phyloP scores from a whole-genome alignment of 1,140 invertebrate species.

The Argopecten irradians region DNA sequence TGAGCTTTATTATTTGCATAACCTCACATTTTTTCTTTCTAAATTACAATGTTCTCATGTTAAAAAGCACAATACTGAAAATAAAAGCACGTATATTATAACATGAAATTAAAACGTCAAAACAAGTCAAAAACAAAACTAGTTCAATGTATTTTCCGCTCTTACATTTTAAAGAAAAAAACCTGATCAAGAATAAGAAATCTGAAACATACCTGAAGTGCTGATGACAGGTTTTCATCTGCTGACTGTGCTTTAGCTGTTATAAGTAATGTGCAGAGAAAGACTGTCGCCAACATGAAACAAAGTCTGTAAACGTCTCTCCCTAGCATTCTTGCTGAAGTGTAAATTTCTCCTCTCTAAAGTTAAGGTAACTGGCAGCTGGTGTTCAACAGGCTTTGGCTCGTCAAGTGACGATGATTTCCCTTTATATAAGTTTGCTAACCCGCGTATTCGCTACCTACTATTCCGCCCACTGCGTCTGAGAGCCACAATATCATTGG shows the following conservation, averaged over 20 bases:
- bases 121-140: no score
- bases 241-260: not conserved
- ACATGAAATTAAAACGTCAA: no score
- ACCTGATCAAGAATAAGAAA: not conserved
- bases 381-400: not conserved
- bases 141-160: no score
- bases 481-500: not conserved
- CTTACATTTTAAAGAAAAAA: not conserved
- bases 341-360: not conserved
- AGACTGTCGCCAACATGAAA: not conserved
- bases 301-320: not conserved
- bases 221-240: not conserved
- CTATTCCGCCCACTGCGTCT: not conserved
- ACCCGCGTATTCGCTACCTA: not conserved
- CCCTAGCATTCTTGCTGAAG: not conserved
- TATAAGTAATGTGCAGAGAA: not conserved
- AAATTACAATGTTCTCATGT: no score
- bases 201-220: not conserved
- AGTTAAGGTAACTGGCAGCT: not conserved
- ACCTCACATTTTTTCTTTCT: no score
- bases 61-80: no score
- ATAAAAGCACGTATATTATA: no score
- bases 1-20: no score
- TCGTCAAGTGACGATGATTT: not conserved
- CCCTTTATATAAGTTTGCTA: conserved; percentile 4